Evolutionary conservation across 2,113 vertebrate genomes (phyloP).

Genomic region (Emydocephalus ijimae): DNA sequence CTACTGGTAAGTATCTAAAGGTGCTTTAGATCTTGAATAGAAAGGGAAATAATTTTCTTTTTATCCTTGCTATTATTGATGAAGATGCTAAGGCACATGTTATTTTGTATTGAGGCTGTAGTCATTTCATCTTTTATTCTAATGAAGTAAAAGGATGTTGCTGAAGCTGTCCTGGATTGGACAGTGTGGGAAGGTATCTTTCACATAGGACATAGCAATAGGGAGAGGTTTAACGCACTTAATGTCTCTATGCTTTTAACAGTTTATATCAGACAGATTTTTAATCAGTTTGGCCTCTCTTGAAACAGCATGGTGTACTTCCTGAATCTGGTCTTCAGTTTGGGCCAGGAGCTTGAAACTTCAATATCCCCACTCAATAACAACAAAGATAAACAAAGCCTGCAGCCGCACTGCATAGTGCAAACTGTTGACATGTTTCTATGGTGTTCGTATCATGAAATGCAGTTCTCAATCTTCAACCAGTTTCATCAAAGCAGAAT

Average conservation of each 20-base stretch:
- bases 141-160: neutral
- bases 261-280: neutral
- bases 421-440: neutral
- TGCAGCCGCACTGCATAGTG: neutral
- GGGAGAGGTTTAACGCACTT: neutral
- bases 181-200: neutral
- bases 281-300: neutral
- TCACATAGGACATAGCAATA: neutral
- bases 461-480: neutral
- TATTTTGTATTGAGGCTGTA: neutral
- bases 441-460: neutral
- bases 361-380: neutral
- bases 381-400: neutral
- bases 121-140: neutral
- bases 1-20: slow-evolving; percentile 78
- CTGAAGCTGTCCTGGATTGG: neutral
- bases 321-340: neutral
- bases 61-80: neutral
- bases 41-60: neutral
- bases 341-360: neutral
- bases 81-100: neutral
- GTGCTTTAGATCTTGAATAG: slow-evolving; percentile 6
- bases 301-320: neutral
- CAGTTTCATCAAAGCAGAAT: neutral
- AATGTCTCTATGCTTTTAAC: neutral